Evolutionary conservation across 1,140 invertebrate species (phyloP).

Genomic region (Apis florea): DNA sequence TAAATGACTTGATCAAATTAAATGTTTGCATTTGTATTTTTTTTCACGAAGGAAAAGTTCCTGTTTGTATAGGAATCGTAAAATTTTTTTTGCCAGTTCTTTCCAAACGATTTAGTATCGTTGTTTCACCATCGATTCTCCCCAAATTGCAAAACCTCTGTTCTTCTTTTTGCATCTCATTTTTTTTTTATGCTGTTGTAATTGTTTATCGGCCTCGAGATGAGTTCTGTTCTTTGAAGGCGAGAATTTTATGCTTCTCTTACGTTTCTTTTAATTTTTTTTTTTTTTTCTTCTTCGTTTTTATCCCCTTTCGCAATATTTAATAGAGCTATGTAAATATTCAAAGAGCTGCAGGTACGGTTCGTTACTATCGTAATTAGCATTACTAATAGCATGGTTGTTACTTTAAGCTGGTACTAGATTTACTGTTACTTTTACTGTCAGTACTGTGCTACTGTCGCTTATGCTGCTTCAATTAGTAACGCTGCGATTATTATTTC

Average conservation of each 20-base stretch:
- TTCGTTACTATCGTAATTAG: background rate
- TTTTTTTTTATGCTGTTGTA: background rate
- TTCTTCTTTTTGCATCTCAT: background rate
- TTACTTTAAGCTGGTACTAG: background rate
- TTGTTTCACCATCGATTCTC: background rate
- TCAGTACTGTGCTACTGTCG: background rate
- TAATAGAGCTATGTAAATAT: background rate
- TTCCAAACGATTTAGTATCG: background rate
- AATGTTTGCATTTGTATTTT: too few relatives aligned
- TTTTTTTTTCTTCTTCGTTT: background rate
- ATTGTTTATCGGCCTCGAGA: background rate
- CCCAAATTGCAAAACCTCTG: background rate
- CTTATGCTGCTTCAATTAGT: constrained; percentile 1
- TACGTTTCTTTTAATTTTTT: background rate
- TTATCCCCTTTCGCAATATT: background rate
- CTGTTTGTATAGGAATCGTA: too few relatives aligned
- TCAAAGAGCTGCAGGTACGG: background rate
- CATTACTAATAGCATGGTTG: background rate
- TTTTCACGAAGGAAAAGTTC: too few relatives aligned
- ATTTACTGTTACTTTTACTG: background rate
- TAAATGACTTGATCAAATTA: too few relatives aligned
- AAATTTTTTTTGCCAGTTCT: background rate
- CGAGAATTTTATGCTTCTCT: background rate
- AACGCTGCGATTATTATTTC: constrained; percentile 4
- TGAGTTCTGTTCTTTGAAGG: background rate